phyloP scores from a whole-genome alignment of 2,113 vertebrate species.

The Odontesthes bonariensis region DNA sequence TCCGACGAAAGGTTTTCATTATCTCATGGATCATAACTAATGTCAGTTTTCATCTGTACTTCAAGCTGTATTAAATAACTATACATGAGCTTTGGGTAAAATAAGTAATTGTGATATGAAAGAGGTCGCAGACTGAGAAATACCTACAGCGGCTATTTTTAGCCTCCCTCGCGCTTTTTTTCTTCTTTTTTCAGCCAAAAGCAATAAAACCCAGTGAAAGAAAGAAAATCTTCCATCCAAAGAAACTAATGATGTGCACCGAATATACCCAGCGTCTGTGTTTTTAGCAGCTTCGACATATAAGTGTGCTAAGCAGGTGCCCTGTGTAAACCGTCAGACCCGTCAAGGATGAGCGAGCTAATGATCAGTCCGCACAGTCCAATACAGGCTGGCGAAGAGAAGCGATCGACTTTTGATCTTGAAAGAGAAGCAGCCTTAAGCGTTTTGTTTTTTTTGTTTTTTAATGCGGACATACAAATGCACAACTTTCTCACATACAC shows the following conservation, averaged over 20 bases:
- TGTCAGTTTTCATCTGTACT: too few relatives aligned
- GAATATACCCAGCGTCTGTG: not conserved
- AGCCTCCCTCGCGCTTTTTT: too few relatives aligned
- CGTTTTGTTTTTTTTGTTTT: slow-evolving; percentile 9
- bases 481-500: not conserved
- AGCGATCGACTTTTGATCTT: slow-evolving; percentile 40
- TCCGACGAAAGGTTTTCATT: too few relatives aligned
- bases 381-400: slow-evolving; percentile 55
- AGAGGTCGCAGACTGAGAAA: too few relatives aligned
- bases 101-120: too few relatives aligned
- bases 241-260: too few relatives aligned
- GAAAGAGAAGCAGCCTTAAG: slow-evolving; percentile 23
- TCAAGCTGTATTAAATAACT: too few relatives aligned
- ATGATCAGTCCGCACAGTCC: slow-evolving; percentile 63
- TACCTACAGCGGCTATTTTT: too few relatives aligned
- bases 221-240: not conserved
- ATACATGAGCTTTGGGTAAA: too few relatives aligned
- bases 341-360: slow-evolving; percentile 47
- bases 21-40: too few relatives aligned
- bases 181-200: too few relatives aligned
- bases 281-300: slow-evolving; percentile 15
- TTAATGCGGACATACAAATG: not conserved
- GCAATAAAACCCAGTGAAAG: not conserved
- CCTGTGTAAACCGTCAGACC: slow-evolving; percentile 35
- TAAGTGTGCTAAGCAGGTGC: slow-evolving; percentile 43